Evolutionary conservation across 23 tunicate genomes (phyloP).

Genomic region (Styela clava): DNA sequence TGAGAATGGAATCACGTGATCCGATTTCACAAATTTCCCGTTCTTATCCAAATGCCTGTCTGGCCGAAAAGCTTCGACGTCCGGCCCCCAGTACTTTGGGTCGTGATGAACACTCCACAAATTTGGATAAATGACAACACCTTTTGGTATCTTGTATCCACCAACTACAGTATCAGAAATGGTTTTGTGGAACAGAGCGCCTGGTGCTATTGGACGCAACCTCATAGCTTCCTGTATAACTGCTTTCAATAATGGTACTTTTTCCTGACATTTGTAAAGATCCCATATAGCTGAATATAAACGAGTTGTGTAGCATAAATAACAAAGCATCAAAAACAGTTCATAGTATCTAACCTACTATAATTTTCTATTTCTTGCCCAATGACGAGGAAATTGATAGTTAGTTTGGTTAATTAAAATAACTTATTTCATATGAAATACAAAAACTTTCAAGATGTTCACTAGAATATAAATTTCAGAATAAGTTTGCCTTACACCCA

Average conservation of each 20-base stretch:
- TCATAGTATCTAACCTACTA: too few relatives aligned
- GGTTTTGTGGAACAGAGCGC: slow-evolving; percentile 43
- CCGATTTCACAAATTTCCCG: slow-evolving; percentile 53
- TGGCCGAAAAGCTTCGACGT: slow-evolving; percentile 65
- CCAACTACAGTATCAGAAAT: slow-evolving; percentile 36
- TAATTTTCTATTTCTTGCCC: too few relatives aligned
- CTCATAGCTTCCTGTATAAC: slow-evolving; percentile 61
- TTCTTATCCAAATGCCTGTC: slow-evolving; percentile 61
- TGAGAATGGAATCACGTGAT: slow-evolving; percentile 59
- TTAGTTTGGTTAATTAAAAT: too few relatives aligned
- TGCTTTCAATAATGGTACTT: slow-evolving; percentile 43
- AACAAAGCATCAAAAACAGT: too few relatives aligned
- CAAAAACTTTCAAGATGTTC: too few relatives aligned
- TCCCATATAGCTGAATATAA: slow-evolving; percentile 11
- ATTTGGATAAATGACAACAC: slow-evolving; percentile 46
- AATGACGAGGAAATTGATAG: too few relatives aligned
- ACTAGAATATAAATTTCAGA: too few relatives aligned
- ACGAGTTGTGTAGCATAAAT: too few relatives aligned
- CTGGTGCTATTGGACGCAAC: slow-evolving; percentile 74
- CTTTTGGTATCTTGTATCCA: slow-evolving; percentile 63
- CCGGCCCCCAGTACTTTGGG: slow-evolving; percentile 56
- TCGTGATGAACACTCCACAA: slow-evolving; percentile 83
- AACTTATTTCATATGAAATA: too few relatives aligned
- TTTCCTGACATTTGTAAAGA: slow-evolving; percentile 18
- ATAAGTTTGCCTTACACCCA: slow-evolving; percentile 23